phyloP scores from a whole-genome alignment of 2,888 invertebrate genomes.

The Timema cristinae region DNA sequence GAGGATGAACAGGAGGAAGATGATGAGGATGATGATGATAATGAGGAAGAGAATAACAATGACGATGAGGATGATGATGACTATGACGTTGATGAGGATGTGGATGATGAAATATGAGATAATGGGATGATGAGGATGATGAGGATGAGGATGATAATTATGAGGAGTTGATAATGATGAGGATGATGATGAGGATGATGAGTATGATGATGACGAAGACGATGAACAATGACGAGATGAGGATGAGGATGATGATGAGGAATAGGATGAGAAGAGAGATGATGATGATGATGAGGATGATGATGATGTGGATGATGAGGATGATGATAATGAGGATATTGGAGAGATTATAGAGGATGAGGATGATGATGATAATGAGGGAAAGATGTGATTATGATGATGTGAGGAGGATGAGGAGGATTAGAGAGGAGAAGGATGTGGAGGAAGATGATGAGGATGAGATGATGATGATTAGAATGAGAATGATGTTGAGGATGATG shows the following conservation, averaged over 20 bases:
- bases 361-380: background rate
- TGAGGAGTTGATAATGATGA: background rate
- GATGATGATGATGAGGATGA: background rate
- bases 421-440: background rate
- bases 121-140: too few species aligned
- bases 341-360: background rate
- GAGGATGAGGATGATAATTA: background rate
- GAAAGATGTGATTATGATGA: background rate
- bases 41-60: background rate
- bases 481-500: background rate
- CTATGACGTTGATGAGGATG: background rate
- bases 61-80: background rate
- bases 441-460: background rate
- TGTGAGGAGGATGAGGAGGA: background rate
- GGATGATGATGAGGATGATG: background rate
- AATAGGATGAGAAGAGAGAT: background rate
- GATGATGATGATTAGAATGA: background rate
- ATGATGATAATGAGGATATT: background rate
- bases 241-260: background rate
- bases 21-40: conserved; percentile 2
- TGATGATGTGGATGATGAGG: background rate
- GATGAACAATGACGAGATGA: too few species aligned
- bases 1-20: background rate
- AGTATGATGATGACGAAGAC: too few species aligned
- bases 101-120: background rate